Conservation (phyloP, 2,113 vertebrate species). For the Aspidoscelis tigris region DNA sequence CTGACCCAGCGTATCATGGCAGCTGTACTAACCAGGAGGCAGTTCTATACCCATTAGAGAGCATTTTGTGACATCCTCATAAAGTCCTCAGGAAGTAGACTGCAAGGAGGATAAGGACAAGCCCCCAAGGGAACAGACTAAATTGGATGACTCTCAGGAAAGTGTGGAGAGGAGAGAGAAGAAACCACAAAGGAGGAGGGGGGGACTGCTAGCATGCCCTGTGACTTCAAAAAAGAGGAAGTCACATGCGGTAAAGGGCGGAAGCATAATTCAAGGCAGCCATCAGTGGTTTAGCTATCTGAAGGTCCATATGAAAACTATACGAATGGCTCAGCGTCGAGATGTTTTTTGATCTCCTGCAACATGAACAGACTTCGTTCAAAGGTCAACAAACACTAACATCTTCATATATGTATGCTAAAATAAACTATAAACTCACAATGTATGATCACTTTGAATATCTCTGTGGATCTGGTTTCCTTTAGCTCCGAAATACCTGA, state of each 20-base stretch:
- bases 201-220: not conserved
- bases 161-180: not conserved
- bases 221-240: slow-evolving; percentile 4
- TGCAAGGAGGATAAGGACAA: not conserved
- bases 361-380: not conserved
- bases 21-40: not conserved
- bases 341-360: not conserved
- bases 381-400: accelerated
- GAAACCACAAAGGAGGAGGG: not conserved
- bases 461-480: not conserved
- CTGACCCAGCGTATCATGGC: not conserved
- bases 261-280: not conserved
- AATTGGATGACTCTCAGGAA: not conserved
- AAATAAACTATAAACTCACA: not conserved
- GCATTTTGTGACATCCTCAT: not conserved
- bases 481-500: not conserved
- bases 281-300: not conserved
- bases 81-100: not conserved
- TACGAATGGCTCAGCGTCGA: not conserved
- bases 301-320: not conserved
- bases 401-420: not conserved
- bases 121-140: not conserved
- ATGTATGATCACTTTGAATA: not conserved
- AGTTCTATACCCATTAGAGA: not conserved
- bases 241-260: not conserved